Evolutionary conservation across 2,888 invertebrate genomes (phyloP).

Genomic region (Nymphalis c-album): DNA sequence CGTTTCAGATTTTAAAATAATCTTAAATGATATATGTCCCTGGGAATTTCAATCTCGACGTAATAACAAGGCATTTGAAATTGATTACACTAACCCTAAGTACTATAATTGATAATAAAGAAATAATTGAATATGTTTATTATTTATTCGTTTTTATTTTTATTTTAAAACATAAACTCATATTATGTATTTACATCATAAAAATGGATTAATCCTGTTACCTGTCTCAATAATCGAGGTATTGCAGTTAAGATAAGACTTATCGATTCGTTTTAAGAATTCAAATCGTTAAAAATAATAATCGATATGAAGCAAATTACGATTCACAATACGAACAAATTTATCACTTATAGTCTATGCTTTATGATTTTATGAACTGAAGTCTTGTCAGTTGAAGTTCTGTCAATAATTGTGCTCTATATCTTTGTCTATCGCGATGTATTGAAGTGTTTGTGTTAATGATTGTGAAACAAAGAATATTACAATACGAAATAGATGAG

Average conservation of each 20-base stretch:
- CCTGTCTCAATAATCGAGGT: too few relatives aligned
- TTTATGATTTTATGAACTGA: conserved; percentile 33
- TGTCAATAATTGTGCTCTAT: conserved; percentile 49
- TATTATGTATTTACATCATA: too few relatives aligned
- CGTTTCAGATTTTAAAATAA: conserved; percentile 47
- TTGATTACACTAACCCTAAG: conserved; percentile 43
- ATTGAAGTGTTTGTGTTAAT: conserved; percentile 76
- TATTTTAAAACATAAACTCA: too few relatives aligned
- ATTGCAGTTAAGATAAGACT: too few relatives aligned
- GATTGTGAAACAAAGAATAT: conserved; percentile 79
- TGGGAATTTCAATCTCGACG: conserved; percentile 50
- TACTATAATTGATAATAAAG: conserved; percentile 42
- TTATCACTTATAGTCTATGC: conserved; percentile 39
- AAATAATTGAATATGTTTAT: background rate
- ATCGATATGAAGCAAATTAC: background rate
- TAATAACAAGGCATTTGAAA: conserved; percentile 22
- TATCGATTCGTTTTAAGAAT: too few relatives aligned
- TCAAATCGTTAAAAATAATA: too few relatives aligned
- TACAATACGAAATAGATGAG: conserved; percentile 76
- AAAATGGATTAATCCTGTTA: too few relatives aligned
- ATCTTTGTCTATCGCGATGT: conserved; percentile 60
- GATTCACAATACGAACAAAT: background rate
- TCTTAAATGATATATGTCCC: conserved; percentile 49
- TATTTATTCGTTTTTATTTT: too few relatives aligned
- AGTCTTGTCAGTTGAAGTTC: conserved; percentile 37